Evolutionary conservation across 2,888 invertebrate species (phyloP), one percentile per base, ranked within the genome.

Genomic region (Chrysolina oricalcia): DNA sequence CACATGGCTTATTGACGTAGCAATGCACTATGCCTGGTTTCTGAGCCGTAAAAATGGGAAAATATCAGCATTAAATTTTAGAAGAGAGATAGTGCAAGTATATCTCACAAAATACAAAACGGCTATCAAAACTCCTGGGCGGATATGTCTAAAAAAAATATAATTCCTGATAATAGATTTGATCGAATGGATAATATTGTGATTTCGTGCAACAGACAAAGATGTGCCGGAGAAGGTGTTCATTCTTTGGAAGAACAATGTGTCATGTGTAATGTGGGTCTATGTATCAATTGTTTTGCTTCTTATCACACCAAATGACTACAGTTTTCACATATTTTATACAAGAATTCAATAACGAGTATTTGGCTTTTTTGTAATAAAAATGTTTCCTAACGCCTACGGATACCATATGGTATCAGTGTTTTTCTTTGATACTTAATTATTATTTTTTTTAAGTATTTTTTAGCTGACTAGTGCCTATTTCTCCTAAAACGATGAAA

Each of bases 211-310:
- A 73, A 73, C 23, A 43, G 64, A 73, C 63, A 64, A 8, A 68
- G 73, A 73, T 73, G 73, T 73, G 67, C 63, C 50, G 63, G 40
- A 23, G n/a, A 19, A 62, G 63, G 40, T 59, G 67, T 67, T 21
- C 68, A 64, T 19, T 70, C n/a, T 8, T 63, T 70, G n/a, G n/a
- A n/a, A n/a, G n/a, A n/a, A n/a, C n/a, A n/a, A n/a, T n/a, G n/a
- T n/a, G n/a, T n/a, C n/a, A n/a, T n/a, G n/a, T n/a, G n/a, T 68
- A 43, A 73, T 27, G 67, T 73, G 27, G 59, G 56, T 56, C 40
- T 69, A 17, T 69, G 69, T 10, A 40, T 56, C 41, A 56, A 69
- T 23, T 70, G 70, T 63, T 70, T 70, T 63, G 62, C 48, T 11
- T 17, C 46, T 70, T 62, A 69, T 17, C 50, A 50, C 50, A 48